These are phyloP conservation scores for Patella ulyssiponensis DNA, from an alignment of 2,888 invertebrate species.

Conservation along the genomic window DNA sequence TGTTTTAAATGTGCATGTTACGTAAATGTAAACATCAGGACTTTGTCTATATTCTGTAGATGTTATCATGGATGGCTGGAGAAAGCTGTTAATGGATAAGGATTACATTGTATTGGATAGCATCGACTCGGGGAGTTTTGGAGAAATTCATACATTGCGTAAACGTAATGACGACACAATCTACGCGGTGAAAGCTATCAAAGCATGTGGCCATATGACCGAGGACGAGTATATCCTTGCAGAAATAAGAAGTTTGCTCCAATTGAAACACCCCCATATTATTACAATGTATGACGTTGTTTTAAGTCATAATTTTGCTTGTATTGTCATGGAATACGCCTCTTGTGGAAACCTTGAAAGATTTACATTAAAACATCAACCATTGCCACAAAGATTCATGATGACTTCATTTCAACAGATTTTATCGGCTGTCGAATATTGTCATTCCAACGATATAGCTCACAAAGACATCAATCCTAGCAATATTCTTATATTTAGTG, in stretches of 20 bases:
- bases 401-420: constrained; percentile 30
- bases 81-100: constrained; percentile 22
- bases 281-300: constrained; percentile 35
- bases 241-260: constrained; percentile 36
- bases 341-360: constrained; percentile 38
- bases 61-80: constrained; percentile 22
- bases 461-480: constrained; percentile 47
- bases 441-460: constrained; percentile 37
- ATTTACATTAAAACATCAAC: constrained; percentile 17
- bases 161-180: background rate
- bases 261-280: constrained; percentile 33
- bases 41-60: too few relatives aligned
- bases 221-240: constrained; percentile 31
- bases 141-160: constrained; percentile 36
- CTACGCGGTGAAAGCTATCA: constrained; percentile 37
- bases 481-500: constrained; percentile 39
- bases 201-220: constrained; percentile 25
- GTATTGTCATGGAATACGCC: constrained; percentile 44
- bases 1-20: too few relatives aligned
- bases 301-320: constrained; percentile 27
- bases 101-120: constrained; percentile 31
- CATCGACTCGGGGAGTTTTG: constrained; percentile 40
- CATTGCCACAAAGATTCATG: constrained; percentile 24
- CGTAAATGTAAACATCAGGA: too few relatives aligned
- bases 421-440: constrained; percentile 33